Evolutionary conservation across 2,888 invertebrate genomes (phyloP), one percentile per base, ranked within the genome.

Genomic region (Aproaerema taeniolella): DNA sequence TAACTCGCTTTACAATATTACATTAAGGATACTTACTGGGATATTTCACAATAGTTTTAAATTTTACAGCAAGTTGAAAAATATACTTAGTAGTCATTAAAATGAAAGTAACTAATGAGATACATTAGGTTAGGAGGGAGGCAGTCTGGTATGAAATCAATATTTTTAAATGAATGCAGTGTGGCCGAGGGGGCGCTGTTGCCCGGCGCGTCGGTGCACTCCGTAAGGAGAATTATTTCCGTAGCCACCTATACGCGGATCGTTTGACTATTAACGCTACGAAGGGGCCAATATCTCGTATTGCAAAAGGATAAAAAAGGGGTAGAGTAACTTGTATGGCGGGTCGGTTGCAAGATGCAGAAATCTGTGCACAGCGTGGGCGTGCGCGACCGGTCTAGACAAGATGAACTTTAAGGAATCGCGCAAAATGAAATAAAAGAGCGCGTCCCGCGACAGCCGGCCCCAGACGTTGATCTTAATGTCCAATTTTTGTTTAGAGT

Each of bases 301-400:
- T 74, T 74, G 76, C 75, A 79, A 82, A 83, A 80, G 55, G 69
- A 77, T 77, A 75, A 81, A 83, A 85, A 81, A 60, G 65, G 67
- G 73, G 75, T 77, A 77, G 81, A 79, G 73, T 71, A 77, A 82
- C 76, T 81, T 73, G 83, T 78, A 76, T 70, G 79, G 79, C 73
- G 69, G 69, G 81, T 73, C 63, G 73, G 77, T 76, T 77, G 78
- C 79, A 75, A 80, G 82, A 82, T 82, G 85, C 83, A 83, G 82
- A 83, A 85, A 86, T 85, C 85, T 80, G 81, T 80, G 78, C 79
- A 63, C n/a, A 63, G 55, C 64, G 68, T 74, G 72, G 72, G 73
- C 65, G 81, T 79, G 71, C 70, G 74, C 68, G 72, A 86, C 85
- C 85, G 85, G 85, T 86, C 83, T 78, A 79, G 79, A 82, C 80